A percentile compares a stretch with the other conserved stretches of the same genome.
phyloP scores from a whole-genome alignment of 2,113 vertebrate genomes.

The Gracilinanus agilis region DNA sequence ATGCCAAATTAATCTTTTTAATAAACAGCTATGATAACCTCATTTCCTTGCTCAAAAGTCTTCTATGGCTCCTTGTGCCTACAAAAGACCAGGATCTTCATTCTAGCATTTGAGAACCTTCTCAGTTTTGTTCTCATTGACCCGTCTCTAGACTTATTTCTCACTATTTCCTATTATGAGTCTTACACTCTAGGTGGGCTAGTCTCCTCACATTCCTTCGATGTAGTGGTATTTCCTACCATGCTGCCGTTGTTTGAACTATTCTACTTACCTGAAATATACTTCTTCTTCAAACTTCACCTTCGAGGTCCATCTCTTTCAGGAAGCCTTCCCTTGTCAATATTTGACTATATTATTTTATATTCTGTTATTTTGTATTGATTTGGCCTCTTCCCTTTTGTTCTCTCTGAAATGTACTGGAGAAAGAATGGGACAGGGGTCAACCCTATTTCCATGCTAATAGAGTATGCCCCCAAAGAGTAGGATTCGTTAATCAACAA shows the following conservation, averaged over 20 bases:
- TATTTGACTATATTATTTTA: neutral
- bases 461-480: neutral
- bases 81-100: neutral
- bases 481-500: neutral
- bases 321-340: neutral
- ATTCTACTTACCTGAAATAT: neutral
- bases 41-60: neutral
- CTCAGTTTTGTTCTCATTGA: neutral
- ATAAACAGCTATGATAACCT: neutral
- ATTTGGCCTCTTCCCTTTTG: neutral
- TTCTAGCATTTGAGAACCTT: neutral
- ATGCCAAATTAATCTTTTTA: neutral
- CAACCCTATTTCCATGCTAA: neutral
- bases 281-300: neutral
- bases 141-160: neutral
- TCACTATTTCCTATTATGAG: neutral
- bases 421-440: neutral
- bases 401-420: neutral
- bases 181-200: neutral
- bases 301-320: neutral
- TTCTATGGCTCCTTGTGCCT: neutral
- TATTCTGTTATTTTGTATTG: neutral
- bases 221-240: neutral
- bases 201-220: neutral
- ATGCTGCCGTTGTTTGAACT: neutral